A percentile compares a stretch with the other conserved stretches of the same genome.
Conservation (phyloP, 2,113 vertebrate genomes). For the Periophthalmus modestus region DNA sequence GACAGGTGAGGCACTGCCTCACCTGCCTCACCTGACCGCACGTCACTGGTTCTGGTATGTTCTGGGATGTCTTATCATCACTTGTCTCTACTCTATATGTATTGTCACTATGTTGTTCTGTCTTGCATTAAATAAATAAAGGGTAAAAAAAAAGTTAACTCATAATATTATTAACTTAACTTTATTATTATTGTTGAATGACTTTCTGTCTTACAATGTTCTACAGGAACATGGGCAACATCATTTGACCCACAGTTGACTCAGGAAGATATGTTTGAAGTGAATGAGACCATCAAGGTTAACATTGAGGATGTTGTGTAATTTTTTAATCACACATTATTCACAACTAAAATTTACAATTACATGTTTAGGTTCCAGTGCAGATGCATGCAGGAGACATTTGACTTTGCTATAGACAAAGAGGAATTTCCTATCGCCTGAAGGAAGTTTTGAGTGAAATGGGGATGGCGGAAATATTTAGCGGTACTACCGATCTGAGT, state of each 20-base stretch:
- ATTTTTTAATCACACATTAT: too few species aligned
- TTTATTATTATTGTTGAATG: too few species aligned
- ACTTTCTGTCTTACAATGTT: too few species aligned
- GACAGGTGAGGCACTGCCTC: too few species aligned
- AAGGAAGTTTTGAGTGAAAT: conserved; percentile 70
- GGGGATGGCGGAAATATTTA: conserved; percentile 83
- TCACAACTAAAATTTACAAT: too few species aligned
- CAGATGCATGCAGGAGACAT: conserved; percentile 54
- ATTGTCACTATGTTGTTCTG: too few species aligned
- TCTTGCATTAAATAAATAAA: too few species aligned
- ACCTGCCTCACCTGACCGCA: too few species aligned
- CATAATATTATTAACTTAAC: too few species aligned
- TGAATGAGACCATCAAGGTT: conserved; percentile 65
- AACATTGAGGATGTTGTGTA: neutral
- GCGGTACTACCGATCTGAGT: conserved; percentile 74
- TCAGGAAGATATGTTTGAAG: conserved; percentile 45
- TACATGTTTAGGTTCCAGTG: conserved; percentile 57
- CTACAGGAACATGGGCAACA: conserved; percentile 73
- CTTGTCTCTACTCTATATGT: too few species aligned
- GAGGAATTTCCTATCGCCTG: conserved; percentile 71
- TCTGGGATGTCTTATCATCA: too few species aligned
- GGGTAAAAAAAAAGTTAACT: conserved; percentile 61
- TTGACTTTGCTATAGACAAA: conserved; percentile 65
- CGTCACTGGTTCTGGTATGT: too few species aligned
- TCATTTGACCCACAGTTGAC: conserved; percentile 62